These are phyloP conservation scores for Drosophila colorata DNA, from an alignment of 2,888 invertebrate species.

Conservation along the genomic window DNA sequence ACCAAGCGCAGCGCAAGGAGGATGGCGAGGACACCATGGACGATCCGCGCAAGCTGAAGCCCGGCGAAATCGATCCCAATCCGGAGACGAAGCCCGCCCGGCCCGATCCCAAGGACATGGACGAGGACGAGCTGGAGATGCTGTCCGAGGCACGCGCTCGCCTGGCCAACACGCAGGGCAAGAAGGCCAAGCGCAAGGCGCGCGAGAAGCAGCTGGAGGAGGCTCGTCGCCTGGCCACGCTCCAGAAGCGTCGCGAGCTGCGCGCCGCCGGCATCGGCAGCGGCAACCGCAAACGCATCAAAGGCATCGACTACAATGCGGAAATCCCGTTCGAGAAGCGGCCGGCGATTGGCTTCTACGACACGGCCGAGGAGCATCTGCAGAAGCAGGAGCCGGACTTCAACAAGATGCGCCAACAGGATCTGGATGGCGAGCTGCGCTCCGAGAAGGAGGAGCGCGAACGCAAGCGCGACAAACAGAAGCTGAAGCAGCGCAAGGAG, in stretches of 20 bases:
- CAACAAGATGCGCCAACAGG: slow-evolving; percentile 94
- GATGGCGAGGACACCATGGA: slow-evolving; percentile 96
- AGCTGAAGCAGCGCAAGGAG: slow-evolving; percentile 97
- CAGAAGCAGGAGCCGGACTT: slow-evolving; percentile 97
- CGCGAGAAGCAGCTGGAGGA: slow-evolving; percentile 99
- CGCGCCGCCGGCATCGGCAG: slow-evolving; percentile 96
- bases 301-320: slow-evolving; percentile 98
- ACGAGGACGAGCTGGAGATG: slow-evolving; percentile 99
- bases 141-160: slow-evolving; percentile 99
- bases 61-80: slow-evolving; percentile 99
- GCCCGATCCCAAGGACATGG: slow-evolving; percentile 99
- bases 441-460: slow-evolving; percentile 97
- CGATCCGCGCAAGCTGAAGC: slow-evolving; percentile 98
- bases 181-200: slow-evolving; percentile 95
- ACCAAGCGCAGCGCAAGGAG: slow-evolving; percentile 98
- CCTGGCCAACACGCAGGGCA: slow-evolving; percentile 99
- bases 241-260: slow-evolving; percentile 98
- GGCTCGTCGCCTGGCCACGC: slow-evolving; percentile 96
- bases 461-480: slow-evolving; percentile 97
- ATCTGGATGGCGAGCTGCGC: slow-evolving; percentile 95
- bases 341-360: slow-evolving; percentile 97
- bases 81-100: slow-evolving; percentile 99
- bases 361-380: slow-evolving; percentile 94
- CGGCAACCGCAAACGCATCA: slow-evolving; percentile 87
- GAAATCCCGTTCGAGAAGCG: slow-evolving; percentile 99